Evolutionary conservation across 2,888 invertebrate genomes (phyloP).

Genomic region (Euzetes globulus): DNA sequence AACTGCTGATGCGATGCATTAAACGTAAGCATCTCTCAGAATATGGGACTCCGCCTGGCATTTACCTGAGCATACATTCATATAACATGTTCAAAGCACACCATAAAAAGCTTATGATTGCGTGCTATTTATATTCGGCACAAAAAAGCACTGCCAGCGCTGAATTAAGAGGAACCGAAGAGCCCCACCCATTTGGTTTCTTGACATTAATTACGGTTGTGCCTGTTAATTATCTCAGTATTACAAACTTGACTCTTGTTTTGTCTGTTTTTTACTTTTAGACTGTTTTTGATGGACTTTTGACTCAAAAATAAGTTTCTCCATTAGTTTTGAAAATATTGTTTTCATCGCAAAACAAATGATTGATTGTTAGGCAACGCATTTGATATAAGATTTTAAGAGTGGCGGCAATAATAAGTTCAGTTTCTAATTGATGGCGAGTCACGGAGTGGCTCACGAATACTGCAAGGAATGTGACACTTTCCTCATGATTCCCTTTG

Average conservation of each 20-base stretch:
- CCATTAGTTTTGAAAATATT: slow-evolving; percentile 13
- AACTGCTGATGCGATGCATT: slow-evolving; percentile 20
- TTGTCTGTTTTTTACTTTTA: background rate
- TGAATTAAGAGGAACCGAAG: slow-evolving; percentile 23
- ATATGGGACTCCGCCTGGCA: slow-evolving; percentile 18
- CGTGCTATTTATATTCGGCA: slow-evolving; percentile 24
- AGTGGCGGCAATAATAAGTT: slow-evolving; percentile 18
- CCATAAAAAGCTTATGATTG: slow-evolving; percentile 17
- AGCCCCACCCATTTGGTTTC: slow-evolving; percentile 31
- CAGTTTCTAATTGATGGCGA: slow-evolving; percentile 13
- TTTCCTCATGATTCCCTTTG: slow-evolving; percentile 19
- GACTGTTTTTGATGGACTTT: background rate
- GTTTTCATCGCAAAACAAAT: slow-evolving; percentile 9
- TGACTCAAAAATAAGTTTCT: background rate
- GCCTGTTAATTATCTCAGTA: slow-evolving; percentile 27
- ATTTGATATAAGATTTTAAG: slow-evolving; percentile 6
- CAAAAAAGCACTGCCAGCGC: slow-evolving; percentile 10
- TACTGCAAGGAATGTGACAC: slow-evolving; percentile 8
- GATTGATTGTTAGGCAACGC: slow-evolving; percentile 20
- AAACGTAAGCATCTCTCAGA: background rate
- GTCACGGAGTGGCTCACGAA: background rate
- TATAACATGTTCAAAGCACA: background rate
- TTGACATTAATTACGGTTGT: slow-evolving; percentile 23
- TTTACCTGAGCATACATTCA: slow-evolving; percentile 20
- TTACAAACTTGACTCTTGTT: slow-evolving; percentile 22